phyloP scores from a whole-genome alignment of 2,797 vertebrate genomes.

The Danio choprae region DNA sequence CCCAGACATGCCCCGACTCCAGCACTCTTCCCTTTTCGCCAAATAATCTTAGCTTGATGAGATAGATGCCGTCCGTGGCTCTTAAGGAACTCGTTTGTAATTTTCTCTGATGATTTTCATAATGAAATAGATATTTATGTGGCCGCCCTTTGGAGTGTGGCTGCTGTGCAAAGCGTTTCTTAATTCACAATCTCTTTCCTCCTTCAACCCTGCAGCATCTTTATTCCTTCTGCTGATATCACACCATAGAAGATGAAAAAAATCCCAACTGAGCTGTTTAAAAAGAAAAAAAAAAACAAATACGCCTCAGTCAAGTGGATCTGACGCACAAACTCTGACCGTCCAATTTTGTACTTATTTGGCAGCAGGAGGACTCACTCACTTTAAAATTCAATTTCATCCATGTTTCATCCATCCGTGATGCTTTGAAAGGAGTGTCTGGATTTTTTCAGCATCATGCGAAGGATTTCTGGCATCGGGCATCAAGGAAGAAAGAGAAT shows the following conservation, averaged over 20 bases:
- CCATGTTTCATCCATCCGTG: conserved; percentile 1
- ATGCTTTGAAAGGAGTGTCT: neutral
- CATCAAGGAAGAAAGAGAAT: conserved; percentile 15
- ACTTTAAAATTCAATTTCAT: conserved; percentile 14
- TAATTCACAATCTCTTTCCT: conserved; percentile 42
- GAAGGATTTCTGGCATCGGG: conserved; percentile 4
- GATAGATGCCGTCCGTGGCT: conserved; percentile 9
- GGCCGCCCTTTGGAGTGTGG: conserved; percentile 16
- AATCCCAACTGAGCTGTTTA: conserved; percentile 20
- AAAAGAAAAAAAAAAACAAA: neutral
- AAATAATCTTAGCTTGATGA: conserved; percentile 59
- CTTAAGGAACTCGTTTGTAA: conserved; percentile 17
- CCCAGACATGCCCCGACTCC: conserved; percentile 54
- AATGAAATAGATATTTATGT: conserved; percentile 26
- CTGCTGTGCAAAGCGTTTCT: neutral
- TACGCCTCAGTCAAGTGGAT: conserved; percentile 18
- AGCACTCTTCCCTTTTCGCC: conserved; percentile 54
- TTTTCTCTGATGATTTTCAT: conserved; percentile 41
- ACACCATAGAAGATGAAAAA: conserved; percentile 31
- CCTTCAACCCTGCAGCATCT: conserved; percentile 49
- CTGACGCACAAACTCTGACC: neutral
- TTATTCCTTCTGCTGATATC: conserved; percentile 49
- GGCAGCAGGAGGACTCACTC: neutral
- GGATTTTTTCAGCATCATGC: neutral
- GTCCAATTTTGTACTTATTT: neutral